phyloP scores from a whole-genome alignment of 2,113 vertebrate genomes.

The Edolisoma coerulescens region DNA sequence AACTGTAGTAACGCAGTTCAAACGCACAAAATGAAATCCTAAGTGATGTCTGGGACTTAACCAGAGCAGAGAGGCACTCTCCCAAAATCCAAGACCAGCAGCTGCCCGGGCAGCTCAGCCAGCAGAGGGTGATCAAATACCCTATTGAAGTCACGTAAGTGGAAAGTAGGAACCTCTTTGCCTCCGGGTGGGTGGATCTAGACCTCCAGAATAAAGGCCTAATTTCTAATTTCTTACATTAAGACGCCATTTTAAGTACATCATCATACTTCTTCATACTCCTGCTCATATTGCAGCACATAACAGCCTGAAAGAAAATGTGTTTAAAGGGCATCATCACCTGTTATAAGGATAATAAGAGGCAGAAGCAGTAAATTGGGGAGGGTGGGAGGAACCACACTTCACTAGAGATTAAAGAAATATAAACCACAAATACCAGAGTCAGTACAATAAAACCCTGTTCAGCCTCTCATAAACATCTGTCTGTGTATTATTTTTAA shows the following conservation, averaged over 20 bases:
- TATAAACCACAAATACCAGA: conserved; percentile 26
- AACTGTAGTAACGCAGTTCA: neutral
- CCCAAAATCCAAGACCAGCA: neutral
- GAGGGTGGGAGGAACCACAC: neutral
- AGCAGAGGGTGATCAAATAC: conserved; percentile 17
- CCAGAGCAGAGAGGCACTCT: neutral
- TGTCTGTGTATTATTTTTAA: conserved; percentile 57
- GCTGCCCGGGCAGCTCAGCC: neutral
- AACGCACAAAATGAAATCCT: neutral
- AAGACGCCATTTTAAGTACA: neutral
- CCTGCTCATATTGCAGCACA: neutral
- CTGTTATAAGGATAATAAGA: neutral
- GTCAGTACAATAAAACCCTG: conserved; percentile 37
- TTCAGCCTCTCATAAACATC: conserved; percentile 55
- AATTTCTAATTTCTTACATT: neutral
- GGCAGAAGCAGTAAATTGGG: neutral
- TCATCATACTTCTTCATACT: neutral
- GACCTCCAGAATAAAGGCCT: neutral
- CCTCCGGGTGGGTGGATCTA: neutral
- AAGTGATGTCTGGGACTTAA: neutral
- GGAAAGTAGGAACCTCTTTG: neutral
- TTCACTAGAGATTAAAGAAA: conserved; percentile 30
- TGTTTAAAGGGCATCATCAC: neutral
- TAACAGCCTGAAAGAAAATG: neutral
- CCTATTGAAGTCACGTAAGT: neutral